Evolutionary conservation across 1,140 invertebrate genomes (phyloP).

Genomic region (Gonioctena quinquepunctata): DNA sequence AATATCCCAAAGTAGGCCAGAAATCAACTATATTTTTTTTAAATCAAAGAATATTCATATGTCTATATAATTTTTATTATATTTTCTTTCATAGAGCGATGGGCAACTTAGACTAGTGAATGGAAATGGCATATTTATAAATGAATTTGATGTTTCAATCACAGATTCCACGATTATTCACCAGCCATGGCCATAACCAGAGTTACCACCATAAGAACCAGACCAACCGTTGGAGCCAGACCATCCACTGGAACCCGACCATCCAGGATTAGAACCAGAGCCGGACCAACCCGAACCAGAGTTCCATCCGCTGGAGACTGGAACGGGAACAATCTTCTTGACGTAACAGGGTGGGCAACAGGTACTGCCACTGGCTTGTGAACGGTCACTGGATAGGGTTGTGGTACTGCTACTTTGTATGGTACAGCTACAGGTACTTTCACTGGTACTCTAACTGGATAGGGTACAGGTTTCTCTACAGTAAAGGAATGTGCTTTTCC

Average conservation of each 20-base stretch:
- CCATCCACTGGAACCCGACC: conserved; percentile 6
- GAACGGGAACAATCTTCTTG: conserved; percentile 26
- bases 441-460: conserved; percentile 38
- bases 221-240: not conserved
- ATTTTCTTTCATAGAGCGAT: not conserved
- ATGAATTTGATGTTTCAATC: not conserved
- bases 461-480: conserved; percentile 40
- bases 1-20: no score
- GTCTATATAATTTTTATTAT: not conserved
- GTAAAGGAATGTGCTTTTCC: conserved; percentile 54
- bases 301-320: conserved; percentile 9
- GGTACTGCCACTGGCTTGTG: conserved; percentile 30
- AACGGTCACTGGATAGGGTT: conserved; percentile 33
- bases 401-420: conserved; percentile 36
- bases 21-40: no score
- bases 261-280: conserved; percentile 2
- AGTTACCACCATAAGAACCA: not conserved
- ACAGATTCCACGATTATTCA: not conserved
- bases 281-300: not conserved
- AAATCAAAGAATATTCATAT: no score
- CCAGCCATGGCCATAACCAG: not conserved
- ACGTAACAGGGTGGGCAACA: conserved; percentile 29
- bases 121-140: not conserved
- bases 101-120: not conserved
- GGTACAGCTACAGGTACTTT: conserved; percentile 38